These are phyloP conservation scores for Halesus radiatus DNA, from an alignment of 1,140 invertebrate genomes.

Conservation along the genomic window DNA sequence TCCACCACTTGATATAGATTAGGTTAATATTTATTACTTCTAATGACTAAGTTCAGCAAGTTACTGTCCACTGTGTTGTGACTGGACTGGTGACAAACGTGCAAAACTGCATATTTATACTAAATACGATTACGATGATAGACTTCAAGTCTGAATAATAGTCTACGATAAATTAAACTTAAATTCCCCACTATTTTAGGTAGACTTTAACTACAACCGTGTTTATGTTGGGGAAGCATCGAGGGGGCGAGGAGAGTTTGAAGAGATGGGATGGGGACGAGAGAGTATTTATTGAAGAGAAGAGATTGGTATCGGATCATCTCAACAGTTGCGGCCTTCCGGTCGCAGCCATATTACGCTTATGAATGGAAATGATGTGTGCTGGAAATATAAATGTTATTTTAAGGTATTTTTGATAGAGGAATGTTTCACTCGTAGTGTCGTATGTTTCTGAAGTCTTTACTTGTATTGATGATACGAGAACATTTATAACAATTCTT, in stretches of 20 bases:
- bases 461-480: conserved; percentile 9
- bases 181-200: background rate
- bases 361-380: conserved; percentile 20
- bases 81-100: background rate
- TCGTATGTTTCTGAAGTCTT: conserved; percentile 17
- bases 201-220: conserved; percentile 8
- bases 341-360: conserved; percentile 10
- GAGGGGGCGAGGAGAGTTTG: background rate
- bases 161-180: conserved; percentile 2
- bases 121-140: conserved; percentile 9
- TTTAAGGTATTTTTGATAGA: conserved; percentile 38
- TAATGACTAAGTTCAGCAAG: conserved; percentile 12
- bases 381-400: conserved; percentile 34
- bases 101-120: conserved; percentile 7
- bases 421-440: conserved; percentile 19
- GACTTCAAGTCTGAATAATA: conserved; percentile 34
- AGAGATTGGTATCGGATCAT: background rate
- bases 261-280: background rate
- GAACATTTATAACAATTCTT: conserved; percentile 13
- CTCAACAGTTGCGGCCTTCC: background rate
- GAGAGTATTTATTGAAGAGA: conserved; percentile 7
- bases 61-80: background rate
- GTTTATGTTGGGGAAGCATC: background rate
- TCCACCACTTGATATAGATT: conserved; percentile 19
- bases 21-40: conserved; percentile 45